Percentiles rank a stretch among this genome's conserved stretches.
These are phyloP conservation scores for Taenaris catops DNA, from an alignment of 2,888 invertebrate genomes.

Conservation along the genomic window DNA sequence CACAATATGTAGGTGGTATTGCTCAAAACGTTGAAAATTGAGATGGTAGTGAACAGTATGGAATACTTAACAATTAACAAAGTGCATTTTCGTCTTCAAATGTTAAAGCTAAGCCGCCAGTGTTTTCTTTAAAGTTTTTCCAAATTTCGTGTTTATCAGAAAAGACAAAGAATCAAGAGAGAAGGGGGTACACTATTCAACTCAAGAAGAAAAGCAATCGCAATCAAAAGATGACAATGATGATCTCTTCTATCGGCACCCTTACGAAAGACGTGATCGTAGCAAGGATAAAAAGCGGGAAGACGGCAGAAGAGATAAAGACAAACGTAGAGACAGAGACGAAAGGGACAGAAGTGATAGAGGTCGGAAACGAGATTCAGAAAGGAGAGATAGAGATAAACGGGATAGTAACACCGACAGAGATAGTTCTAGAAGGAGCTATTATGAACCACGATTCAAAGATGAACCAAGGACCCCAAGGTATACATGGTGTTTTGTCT, in stretches of 20 bases:
- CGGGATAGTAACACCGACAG: conserved; percentile 46
- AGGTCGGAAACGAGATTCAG: conserved; percentile 43
- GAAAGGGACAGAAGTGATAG: conserved; percentile 27
- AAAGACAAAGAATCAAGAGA: conserved; percentile 79
- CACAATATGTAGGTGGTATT: no score
- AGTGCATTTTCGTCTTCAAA: no score
- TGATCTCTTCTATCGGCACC: conserved; percentile 45
- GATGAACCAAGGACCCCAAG: conserved; percentile 94
- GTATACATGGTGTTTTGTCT: no score
- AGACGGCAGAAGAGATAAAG: conserved; percentile 30
- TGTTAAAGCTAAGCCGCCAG: no score
- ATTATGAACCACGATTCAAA: conserved; percentile 83
- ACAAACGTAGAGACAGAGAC: conserved; percentile 29
- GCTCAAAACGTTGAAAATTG: no score
- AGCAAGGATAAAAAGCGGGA: conserved; percentile 8
- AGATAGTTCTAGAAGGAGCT: conserved; percentile 69
- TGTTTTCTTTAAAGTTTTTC: no score
- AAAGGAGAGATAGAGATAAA: conserved; percentile 45
- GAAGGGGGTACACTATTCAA: conserved; percentile 86
- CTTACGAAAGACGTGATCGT: conserved; percentile 43
- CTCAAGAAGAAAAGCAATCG: conserved; percentile 76
- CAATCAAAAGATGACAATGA: conserved; percentile 58
- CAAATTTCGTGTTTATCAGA: conserved; percentile 33
- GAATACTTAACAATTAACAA: no score
- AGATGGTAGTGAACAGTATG: no score